phyloP scores from a whole-genome alignment of 2,113 vertebrate genomes.

The Petaurus breviceps region DNA sequence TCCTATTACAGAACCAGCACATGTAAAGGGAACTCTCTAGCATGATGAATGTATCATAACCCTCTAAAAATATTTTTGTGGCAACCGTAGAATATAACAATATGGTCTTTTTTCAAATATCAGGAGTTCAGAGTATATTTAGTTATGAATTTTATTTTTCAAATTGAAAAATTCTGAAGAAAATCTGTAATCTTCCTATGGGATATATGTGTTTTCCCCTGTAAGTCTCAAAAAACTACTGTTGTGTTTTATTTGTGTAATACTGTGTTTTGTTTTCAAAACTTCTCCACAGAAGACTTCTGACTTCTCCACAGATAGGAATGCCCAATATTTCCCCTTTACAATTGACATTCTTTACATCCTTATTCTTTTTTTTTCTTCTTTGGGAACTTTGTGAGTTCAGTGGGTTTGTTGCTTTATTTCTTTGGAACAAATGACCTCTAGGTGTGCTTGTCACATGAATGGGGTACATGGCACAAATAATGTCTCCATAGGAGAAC shows the following conservation, averaged over 20 bases:
- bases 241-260: neutral
- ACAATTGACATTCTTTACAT: neutral
- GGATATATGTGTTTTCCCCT: neutral
- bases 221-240: neutral
- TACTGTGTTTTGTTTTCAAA: neutral
- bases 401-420: neutral
- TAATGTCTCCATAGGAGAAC: neutral
- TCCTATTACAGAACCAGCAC: neutral
- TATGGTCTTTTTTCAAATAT: neutral
- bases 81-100: neutral
- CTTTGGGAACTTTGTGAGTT: neutral
- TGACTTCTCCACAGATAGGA: neutral
- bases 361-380: neutral
- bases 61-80: neutral
- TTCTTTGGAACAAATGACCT: neutral
- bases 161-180: neutral
- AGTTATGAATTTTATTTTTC: neutral
- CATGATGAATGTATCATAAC: neutral
- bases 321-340: neutral
- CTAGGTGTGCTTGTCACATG: neutral
- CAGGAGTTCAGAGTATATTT: neutral
- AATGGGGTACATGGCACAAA: neutral
- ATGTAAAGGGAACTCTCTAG: neutral
- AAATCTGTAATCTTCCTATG: neutral
- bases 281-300: neutral